Conservation (phyloP, 2,888 invertebrate species). For the Acleris laterana region DNA sequence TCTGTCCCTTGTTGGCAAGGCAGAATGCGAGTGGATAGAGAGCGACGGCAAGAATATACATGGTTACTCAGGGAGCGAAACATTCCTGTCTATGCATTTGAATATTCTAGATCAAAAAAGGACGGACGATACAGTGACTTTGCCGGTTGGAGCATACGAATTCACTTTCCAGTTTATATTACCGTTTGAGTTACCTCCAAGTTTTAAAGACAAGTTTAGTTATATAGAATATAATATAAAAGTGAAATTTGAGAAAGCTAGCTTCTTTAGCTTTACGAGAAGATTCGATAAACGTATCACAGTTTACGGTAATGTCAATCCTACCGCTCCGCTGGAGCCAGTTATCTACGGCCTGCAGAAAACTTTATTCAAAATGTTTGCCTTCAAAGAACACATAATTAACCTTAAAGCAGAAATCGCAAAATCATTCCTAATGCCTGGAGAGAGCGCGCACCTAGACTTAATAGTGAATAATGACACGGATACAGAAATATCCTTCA, state of each 20-base stretch:
- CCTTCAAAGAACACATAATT: conserved; percentile 45
- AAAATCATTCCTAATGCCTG: conserved; percentile 30
- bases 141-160: conserved; percentile 18
- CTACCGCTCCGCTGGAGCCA: conserved; percentile 44
- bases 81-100: conserved; percentile 32
- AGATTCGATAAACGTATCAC: conserved; percentile 50
- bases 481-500: conserved; percentile 10
- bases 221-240: conserved; percentile 51
- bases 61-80: conserved; percentile 38
- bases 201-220: conserved; percentile 45
- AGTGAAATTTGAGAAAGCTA: conserved; percentile 52
- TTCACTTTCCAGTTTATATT: conserved; percentile 20
- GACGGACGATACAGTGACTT: conserved; percentile 12
- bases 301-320: conserved; percentile 46
- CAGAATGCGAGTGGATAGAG: conserved; percentile 38
- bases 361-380: conserved; percentile 48
- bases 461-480: conserved; percentile 25
- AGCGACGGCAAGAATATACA: conserved; percentile 18
- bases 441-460: conserved; percentile 24
- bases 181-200: conserved; percentile 47
- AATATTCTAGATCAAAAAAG: conserved; percentile 11
- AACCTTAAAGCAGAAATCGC: conserved; percentile 25
- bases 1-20: conserved; percentile 45
- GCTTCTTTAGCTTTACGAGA: conserved; percentile 49
- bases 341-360: conserved; percentile 48